Evolutionary conservation across 2,113 vertebrate species (phyloP).

Genomic region (Osmerus mordax): DNA sequence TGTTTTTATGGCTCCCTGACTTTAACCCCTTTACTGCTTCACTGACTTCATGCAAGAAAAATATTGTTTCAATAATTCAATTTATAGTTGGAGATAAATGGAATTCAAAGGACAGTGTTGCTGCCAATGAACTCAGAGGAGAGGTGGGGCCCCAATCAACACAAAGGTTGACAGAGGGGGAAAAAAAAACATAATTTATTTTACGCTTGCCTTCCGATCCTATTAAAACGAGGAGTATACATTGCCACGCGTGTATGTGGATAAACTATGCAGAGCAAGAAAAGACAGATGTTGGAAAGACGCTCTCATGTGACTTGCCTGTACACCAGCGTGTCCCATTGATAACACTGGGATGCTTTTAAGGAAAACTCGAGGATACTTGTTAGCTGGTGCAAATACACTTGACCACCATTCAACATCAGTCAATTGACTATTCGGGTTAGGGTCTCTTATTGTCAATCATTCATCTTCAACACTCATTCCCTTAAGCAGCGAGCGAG

Average conservation of each 20-base stretch:
- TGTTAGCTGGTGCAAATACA: not conserved
- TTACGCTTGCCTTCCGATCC: conserved; percentile 64
- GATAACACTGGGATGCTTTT: conserved; percentile 47
- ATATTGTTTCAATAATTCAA: conserved; percentile 75
- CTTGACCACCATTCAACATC: conserved; percentile 25
- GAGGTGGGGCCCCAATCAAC: conserved; percentile 44
- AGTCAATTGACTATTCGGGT: not conserved
- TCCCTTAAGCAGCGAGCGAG: conserved; percentile 28
- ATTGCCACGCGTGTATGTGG: conserved; percentile 55
- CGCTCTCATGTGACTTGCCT: conserved; percentile 62
- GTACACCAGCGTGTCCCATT: conserved; percentile 50
- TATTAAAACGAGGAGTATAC: conserved; percentile 62
- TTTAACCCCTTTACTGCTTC: conserved; percentile 72
- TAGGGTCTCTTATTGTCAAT: conserved; percentile 40
- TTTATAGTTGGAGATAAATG: conserved; percentile 66
- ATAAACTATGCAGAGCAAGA: conserved; percentile 62
- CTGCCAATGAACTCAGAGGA: conserved; percentile 55
- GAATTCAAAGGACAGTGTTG: conserved; percentile 63
- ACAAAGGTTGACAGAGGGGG: conserved; percentile 35
- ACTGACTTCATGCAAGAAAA: conserved; percentile 66
- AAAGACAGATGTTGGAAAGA: conserved; percentile 71
- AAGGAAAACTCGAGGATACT: conserved; percentile 49
- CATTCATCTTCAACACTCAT: conserved; percentile 43
- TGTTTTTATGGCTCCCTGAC: conserved; percentile 68
- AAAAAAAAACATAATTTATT: conserved; percentile 56